Evolutionary conservation across 2,113 vertebrate species (phyloP).

Genomic region (Podarcis raffonei): DNA sequence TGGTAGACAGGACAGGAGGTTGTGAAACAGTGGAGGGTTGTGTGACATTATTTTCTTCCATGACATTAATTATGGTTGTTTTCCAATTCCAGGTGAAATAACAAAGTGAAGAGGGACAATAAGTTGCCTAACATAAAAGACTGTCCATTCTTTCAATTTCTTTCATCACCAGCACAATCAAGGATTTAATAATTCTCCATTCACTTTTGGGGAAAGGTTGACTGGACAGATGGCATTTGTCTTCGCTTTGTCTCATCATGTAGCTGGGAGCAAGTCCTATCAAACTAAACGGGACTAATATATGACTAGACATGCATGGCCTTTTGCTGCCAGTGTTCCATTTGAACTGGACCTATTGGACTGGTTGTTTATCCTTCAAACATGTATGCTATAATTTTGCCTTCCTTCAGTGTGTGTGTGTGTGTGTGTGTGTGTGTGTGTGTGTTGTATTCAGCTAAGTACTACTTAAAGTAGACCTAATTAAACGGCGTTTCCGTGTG

Average conservation of each 20-base stretch:
- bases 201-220: neutral
- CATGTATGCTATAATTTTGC: neutral
- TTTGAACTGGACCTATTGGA: neutral
- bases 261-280: neutral
- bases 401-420: neutral
- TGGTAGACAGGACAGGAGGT: too few species aligned
- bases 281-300: neutral
- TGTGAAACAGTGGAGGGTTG: neutral
- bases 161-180: neutral
- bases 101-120: too few species aligned
- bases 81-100: constrained; percentile 25
- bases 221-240: neutral
- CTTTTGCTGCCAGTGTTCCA: neutral
- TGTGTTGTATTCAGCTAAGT: too few species aligned
- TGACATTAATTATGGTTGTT: neutral
- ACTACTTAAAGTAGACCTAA: too few species aligned
- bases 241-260: neutral
- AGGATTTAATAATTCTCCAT: neutral
- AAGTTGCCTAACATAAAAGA: neutral
- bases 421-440: too few species aligned
- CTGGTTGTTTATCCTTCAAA: neutral
- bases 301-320: neutral
- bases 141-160: neutral
- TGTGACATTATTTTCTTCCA: too few species aligned
- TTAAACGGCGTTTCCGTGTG: too few species aligned